These are phyloP conservation scores for Micronycteris hirsuta DNA, from an alignment of 2,113 vertebrate genomes.

Conservation along the genomic window DNA sequence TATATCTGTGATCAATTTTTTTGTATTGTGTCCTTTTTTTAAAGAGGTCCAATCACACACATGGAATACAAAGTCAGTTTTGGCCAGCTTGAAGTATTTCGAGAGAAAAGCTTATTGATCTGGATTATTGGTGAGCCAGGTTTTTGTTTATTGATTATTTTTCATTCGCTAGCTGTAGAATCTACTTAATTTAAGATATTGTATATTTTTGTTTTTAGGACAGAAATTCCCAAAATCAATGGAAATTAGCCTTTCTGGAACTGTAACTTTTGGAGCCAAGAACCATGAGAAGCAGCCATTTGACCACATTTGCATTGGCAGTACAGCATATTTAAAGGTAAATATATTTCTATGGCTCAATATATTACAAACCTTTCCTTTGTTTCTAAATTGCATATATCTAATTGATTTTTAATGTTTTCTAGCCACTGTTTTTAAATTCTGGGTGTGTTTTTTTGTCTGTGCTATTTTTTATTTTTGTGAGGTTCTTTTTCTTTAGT, in stretches of 20 bases:
- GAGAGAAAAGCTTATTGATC: conserved; percentile 91
- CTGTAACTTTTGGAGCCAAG: conserved; percentile 82
- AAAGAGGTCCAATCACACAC: conserved; percentile 86
- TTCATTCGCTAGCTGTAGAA: not conserved
- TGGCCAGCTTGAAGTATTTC: conserved; percentile 90
- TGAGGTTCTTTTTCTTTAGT: conserved; percentile 7
- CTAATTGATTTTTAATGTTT: conserved; percentile 31
- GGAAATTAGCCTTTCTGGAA: conserved; percentile 89
- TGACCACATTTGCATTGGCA: conserved; percentile 88
- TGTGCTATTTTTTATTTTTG: not conserved
- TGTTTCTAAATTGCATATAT: not conserved
- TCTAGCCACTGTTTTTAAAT: not conserved
- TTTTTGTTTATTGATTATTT: conserved; percentile 2
- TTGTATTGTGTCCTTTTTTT: not conserved
- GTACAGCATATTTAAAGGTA: conserved; percentile 93
- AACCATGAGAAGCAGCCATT: conserved; percentile 79
- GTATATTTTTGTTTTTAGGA: conserved; percentile 79
- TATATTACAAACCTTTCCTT: not conserved
- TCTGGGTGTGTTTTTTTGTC: not conserved
- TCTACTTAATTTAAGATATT: conserved; percentile 3
- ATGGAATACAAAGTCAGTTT: conserved; percentile 90
- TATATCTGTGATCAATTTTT: not conserved
- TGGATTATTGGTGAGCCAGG: conserved; percentile 89
- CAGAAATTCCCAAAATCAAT: conserved; percentile 94
- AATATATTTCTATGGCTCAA: conserved; percentile 31